A percentile compares a stretch with the other conserved stretches of the same genome.
phyloP scores from a whole-genome alignment of 2,113 vertebrate species.

The Lycaon pictus region DNA sequence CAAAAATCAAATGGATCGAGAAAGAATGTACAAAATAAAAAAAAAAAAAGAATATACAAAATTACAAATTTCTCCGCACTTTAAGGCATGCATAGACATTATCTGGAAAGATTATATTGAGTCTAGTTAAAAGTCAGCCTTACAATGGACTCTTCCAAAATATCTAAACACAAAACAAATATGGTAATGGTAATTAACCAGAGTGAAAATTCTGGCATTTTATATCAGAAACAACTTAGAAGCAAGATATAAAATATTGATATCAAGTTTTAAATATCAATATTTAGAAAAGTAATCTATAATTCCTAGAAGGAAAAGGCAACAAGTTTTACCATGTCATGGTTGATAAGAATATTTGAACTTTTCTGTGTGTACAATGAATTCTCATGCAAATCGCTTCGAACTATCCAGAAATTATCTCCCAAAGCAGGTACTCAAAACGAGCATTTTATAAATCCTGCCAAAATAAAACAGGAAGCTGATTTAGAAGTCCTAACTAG shows the following conservation, averaged over 20 bases:
- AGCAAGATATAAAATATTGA: neutral
- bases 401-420: constrained; percentile 39
- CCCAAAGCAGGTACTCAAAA: neutral
- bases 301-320: constrained; percentile 25
- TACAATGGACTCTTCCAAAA: constrained; percentile 23
- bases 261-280: constrained; percentile 32
- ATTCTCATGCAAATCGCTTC: neutral
- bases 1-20: neutral
- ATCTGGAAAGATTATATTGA: constrained; percentile 27
- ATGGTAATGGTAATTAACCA: neutral
- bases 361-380: constrained; percentile 7
- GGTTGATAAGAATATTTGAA: constrained; percentile 6
- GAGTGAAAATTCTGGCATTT: constrained; percentile 19
- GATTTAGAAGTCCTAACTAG: neutral
- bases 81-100: neutral
- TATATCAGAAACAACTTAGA: constrained; percentile 3
- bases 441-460: constrained; percentile 30
- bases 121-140: constrained; percentile 42
- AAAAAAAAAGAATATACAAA: neutral
- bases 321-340: constrained; percentile 40
- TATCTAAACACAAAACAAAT: neutral
- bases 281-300: constrained; percentile 58
- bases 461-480: neutral
- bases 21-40: neutral
- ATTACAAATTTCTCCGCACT: neutral